Percentiles rank a stretch among this genome's conserved stretches.
Evolutionary conservation across 2,797 vertebrate species (phyloP).

Genomic region (Catharus ustulatus): DNA sequence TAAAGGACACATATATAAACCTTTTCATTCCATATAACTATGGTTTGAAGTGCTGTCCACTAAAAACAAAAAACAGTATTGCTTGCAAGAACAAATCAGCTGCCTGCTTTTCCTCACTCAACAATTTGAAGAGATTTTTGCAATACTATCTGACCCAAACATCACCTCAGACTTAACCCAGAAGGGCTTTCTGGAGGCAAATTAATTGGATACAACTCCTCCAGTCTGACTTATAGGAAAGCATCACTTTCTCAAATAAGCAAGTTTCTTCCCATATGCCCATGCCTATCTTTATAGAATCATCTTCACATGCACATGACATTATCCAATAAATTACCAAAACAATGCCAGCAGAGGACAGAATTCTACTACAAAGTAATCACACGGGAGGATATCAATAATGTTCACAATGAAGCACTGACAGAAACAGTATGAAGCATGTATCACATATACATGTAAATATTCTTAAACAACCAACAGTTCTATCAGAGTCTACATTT

Average conservation of each 20-base stretch:
- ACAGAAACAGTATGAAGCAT: not conserved
- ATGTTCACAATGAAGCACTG: not conserved
- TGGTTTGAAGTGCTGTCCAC: not conserved
- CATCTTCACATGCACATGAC: not conserved
- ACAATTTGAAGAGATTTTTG: slow-evolving; percentile 10
- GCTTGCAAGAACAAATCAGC: not conserved
- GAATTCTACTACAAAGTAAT: slow-evolving; percentile 51
- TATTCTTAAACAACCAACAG: slow-evolving; percentile 8
- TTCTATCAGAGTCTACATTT: slow-evolving; percentile 10
- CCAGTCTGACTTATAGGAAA: not conserved
- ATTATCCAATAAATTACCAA: slow-evolving; percentile 28
- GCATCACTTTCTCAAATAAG: not conserved
- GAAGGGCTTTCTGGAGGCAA: not conserved
- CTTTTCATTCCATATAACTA: not conserved
- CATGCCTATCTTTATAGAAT: not conserved
- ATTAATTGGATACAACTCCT: not conserved
- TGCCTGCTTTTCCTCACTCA: not conserved
- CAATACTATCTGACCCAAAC: slow-evolving; percentile 9
- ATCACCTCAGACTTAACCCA: slow-evolving; percentile 3
- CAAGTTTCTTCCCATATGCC: slow-evolving; percentile 5
- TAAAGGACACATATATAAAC: not conserved
- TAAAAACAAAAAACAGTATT: not conserved
- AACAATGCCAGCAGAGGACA: slow-evolving; percentile 56
- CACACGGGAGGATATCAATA: not conserved
- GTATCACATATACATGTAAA: not conserved